Percentiles rank a stretch among this genome's conserved stretches.
Evolutionary conservation across 2,113 vertebrate genomes (phyloP).

Genomic region (Gambusia holbrooki): DNA sequence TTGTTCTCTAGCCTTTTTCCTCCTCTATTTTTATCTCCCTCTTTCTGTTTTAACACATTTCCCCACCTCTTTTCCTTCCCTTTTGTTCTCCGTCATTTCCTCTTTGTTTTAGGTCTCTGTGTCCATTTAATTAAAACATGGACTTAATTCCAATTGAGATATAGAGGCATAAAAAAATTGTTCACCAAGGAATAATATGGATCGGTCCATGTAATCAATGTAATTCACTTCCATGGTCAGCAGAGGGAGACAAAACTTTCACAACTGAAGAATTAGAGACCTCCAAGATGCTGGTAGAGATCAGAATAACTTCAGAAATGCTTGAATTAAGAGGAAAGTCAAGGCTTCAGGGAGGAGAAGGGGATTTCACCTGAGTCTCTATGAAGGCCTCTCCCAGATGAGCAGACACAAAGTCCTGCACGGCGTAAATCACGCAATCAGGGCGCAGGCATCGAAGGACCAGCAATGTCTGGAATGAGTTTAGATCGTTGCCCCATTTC

Average conservation of each 20-base stretch:
- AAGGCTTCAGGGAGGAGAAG: neutral
- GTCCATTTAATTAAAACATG: neutral
- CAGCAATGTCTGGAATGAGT: conserved; percentile 90
- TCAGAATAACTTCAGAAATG: neutral
- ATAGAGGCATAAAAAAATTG: neutral
- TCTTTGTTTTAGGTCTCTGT: too few species aligned
- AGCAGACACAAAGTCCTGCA: conserved; percentile 89
- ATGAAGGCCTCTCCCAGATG: conserved; percentile 87
- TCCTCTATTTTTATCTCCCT: too few species aligned
- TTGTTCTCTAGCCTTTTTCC: too few species aligned
- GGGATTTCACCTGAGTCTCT: conserved; percentile 84
- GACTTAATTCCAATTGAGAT: neutral
- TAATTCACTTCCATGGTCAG: neutral
- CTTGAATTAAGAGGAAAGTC: neutral
- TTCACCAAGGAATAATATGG: neutral
- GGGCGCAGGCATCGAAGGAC: conserved; percentile 88
- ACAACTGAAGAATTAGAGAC: neutral
- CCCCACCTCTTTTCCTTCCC: too few species aligned
- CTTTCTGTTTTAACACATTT: too few species aligned
- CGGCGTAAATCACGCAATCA: conserved; percentile 87
- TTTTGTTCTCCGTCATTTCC: too few species aligned
- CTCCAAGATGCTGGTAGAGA: neutral
- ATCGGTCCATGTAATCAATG: neutral
- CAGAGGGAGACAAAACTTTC: neutral
- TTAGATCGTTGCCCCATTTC: conserved; percentile 80